Evolutionary conservation across 2,888 invertebrate species (phyloP).

Genomic region (Hanleya hanleyi): DNA sequence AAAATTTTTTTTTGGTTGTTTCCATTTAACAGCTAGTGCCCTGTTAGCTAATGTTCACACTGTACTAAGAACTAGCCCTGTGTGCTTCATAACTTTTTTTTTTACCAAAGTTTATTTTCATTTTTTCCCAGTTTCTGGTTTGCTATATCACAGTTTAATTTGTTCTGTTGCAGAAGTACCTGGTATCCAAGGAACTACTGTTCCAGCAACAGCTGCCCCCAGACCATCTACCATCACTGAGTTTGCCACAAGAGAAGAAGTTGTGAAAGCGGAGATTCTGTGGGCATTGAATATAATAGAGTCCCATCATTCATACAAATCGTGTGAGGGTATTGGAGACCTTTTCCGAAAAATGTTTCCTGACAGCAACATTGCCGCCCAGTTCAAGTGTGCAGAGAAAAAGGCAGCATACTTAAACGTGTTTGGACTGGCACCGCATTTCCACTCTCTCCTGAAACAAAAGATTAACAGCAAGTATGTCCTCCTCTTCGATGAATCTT

Average conservation of each 20-base stretch:
- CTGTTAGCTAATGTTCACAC: no score
- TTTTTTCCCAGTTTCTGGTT: no score
- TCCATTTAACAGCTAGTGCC: no score
- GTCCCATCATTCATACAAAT: constrained; percentile 30
- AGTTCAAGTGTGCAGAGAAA: constrained; percentile 23
- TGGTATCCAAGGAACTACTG: no score
- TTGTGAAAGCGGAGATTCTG: constrained; percentile 36
- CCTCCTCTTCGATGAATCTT: constrained; percentile 43
- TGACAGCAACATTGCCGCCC: constrained; percentile 33
- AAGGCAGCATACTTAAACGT: constrained; percentile 27
- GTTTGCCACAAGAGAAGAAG: constrained; percentile 3
- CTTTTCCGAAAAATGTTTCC: constrained; percentile 39
- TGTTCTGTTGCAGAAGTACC: no score
- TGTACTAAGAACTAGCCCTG: no score
- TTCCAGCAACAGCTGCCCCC: background rate
- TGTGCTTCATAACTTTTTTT: no score
- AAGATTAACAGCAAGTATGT: constrained; percentile 19
- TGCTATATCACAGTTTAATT: no score
- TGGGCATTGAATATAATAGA: constrained; percentile 30
- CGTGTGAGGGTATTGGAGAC: constrained; percentile 18
- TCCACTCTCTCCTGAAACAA: constrained; percentile 22
- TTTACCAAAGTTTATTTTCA: no score
- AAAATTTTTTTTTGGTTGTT: no score
- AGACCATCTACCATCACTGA: background rate
- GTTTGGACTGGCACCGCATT: constrained; percentile 41